These are phyloP conservation scores for Perizoma flavofasciatum DNA, from an alignment of 2,888 invertebrate genomes.

Conservation along the genomic window DNA sequence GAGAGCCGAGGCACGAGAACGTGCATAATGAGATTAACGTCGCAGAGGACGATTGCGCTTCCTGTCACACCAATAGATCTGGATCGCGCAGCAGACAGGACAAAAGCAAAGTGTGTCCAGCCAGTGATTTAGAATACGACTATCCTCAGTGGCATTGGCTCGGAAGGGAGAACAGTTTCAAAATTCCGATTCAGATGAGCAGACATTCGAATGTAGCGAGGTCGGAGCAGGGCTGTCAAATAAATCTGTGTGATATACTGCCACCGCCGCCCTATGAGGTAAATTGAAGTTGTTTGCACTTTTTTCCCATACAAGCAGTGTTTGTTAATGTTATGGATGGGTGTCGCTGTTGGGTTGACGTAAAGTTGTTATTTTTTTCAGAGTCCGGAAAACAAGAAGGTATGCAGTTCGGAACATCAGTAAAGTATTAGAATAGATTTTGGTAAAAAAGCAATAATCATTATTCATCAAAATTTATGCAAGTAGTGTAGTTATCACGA, in stretches of 20 bases:
- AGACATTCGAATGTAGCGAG: conserved; percentile 77
- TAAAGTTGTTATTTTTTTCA: conserved; percentile 54
- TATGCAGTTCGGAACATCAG: conserved; percentile 47
- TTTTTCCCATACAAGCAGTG: conserved; percentile 47
- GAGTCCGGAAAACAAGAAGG: conserved; percentile 75
- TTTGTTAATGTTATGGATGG: conserved; percentile 46
- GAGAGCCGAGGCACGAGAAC: conserved; percentile 72
- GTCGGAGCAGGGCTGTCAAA: conserved; percentile 82
- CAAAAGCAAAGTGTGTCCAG: conserved; percentile 79
- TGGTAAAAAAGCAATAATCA: conserved; percentile 61
- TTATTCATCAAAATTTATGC: conserved; percentile 30
- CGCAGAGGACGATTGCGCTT: conserved; percentile 73
- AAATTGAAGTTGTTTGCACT: conserved; percentile 69
- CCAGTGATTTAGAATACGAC: conserved; percentile 80
- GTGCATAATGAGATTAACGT: conserved; percentile 74
- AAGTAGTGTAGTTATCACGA: conserved; percentile 30
- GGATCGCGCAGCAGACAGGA: conserved; percentile 78
- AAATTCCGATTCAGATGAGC: conserved; percentile 78
- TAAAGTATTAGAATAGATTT: conserved; percentile 31
- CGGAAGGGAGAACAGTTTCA: conserved; percentile 81
- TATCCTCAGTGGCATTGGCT: conserved; percentile 82
- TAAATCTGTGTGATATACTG: conserved; percentile 87
- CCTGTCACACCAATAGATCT: conserved; percentile 78
- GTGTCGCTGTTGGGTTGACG: conserved; percentile 41
- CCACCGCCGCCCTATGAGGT: conserved; percentile 86